Evolutionary conservation across 2,797 vertebrate species (phyloP).

Genomic region (Takifugu ocellatus): DNA sequence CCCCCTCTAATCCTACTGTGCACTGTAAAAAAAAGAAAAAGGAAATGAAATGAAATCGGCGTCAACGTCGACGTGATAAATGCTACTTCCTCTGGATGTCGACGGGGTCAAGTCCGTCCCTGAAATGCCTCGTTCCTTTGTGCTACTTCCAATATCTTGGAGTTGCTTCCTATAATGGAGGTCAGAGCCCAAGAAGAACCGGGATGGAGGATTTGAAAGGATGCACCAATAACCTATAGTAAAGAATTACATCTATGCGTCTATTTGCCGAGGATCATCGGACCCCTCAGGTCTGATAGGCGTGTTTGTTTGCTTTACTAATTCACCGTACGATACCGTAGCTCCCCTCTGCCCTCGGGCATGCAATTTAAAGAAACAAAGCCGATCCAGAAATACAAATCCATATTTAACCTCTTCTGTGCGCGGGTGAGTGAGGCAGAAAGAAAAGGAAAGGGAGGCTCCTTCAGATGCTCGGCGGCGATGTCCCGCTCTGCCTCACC

Average conservation of each 20-base stretch:
- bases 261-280: constrained; percentile 4
- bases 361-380: constrained; percentile 24
- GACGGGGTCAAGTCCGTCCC: constrained; percentile 33
- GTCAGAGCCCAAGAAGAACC: constrained; percentile 14
- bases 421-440: neutral
- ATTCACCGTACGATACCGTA: constrained; percentile 12
- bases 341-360: constrained; percentile 22
- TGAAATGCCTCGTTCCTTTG: constrained; percentile 26
- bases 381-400: constrained; percentile 10
- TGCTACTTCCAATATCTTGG: constrained; percentile 32
- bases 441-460: neutral
- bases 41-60: constrained; percentile 16
- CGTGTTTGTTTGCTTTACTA: constrained; percentile 33
- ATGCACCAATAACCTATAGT: constrained; percentile 29
- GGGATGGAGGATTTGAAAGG: constrained; percentile 7
- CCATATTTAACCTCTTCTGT: constrained; percentile 17
- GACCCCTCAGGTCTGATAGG: constrained; percentile 18
- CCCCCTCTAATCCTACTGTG: constrained; percentile 3
- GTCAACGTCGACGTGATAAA: constrained; percentile 36
- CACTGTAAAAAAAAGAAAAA: constrained; percentile 11
- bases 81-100: constrained; percentile 15
- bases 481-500: constrained; percentile 15
- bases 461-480: constrained; percentile 14
- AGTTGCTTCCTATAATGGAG: constrained; percentile 26
- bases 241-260: neutral